Evolutionary conservation across 2,113 vertebrate genomes (phyloP), one percentile per base, ranked within the genome.

Genomic region (Nipponia nippon): DNA sequence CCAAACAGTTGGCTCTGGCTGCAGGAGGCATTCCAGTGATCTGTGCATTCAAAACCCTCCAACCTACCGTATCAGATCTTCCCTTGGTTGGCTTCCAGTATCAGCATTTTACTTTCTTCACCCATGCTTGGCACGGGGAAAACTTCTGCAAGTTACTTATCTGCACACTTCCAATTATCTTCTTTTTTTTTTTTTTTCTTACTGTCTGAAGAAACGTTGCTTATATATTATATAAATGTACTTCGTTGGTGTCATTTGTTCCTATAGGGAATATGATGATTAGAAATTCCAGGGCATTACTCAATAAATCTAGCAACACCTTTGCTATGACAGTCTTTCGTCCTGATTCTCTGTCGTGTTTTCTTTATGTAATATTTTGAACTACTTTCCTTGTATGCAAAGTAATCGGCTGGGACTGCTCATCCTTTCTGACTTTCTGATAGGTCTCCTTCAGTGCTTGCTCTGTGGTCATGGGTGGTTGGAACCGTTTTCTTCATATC

Each of bases 21-120:
- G 61, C 94, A 95, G 81, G 36, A 97, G 88, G 42, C 78, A 86
- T 97, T 96, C 93, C 96, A 96, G 69, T 52, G 93, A 96, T 93
- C 90, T 89, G 56, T 47, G 70, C 62, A 71, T 88, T 88, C 65
- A 93, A 93, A 91, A 21, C 62, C 50, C 53, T 96, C 59, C 88
- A 89, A 40, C 27, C 59, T 83, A 70, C 56, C 53, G 67, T 93
- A 71, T 93, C 47, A 13, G 78, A 93, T 94, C 87, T 94, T 90
- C 66, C 20, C 23, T 72, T 82, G 78, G 52, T 87, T 82, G 65
- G 23, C 55, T 96, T 96, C 81, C 96, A 90, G 75, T 75, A 91
- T 38, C 38, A 92, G 32, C 34, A 17, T 91, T 96, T 92, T 92
- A 46, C 23, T 95, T 92, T 94, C 47, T 96, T 97, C 92, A 92